Percentiles rank a stretch among this genome's conserved stretches.
phyloP scores from a whole-genome alignment of 1,140 invertebrate species.

The Trichonephila inaurata region DNA sequence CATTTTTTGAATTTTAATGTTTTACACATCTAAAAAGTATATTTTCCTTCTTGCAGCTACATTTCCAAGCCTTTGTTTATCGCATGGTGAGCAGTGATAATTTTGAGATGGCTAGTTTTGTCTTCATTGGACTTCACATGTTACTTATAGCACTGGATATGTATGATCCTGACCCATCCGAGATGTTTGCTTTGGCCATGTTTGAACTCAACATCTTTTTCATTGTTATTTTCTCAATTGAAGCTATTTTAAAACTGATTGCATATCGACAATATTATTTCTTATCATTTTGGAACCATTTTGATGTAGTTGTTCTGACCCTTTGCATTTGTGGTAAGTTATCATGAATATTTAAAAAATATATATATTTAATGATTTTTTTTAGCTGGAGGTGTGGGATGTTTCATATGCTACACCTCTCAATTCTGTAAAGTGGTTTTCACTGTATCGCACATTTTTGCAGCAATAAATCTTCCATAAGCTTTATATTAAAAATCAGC shows the following conservation, averaged over 20 bases:
- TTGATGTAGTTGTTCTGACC: slow-evolving; percentile 99
- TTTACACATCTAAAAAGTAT: slow-evolving; percentile 15
- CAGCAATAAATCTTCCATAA: no score
- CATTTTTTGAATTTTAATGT: not conserved
- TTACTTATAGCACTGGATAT: slow-evolving; percentile 98
- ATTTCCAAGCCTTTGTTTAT: slow-evolving; percentile 96
- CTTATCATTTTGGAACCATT: slow-evolving; percentile 99
- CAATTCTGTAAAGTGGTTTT: no score
- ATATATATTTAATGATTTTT: no score
- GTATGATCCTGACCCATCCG: slow-evolving; percentile 88
- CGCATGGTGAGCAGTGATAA: slow-evolving; percentile 98
- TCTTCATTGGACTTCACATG: slow-evolving; percentile 99
- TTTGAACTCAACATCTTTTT: slow-evolving; percentile 97
- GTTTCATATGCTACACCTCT: no score
- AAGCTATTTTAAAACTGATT: slow-evolving; percentile 98
- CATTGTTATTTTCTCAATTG: slow-evolving; percentile 98
- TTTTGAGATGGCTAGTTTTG: slow-evolving; percentile 99
- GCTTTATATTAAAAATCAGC: no score
- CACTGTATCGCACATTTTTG: no score
- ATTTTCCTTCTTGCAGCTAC: slow-evolving; percentile 88
- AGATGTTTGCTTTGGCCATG: slow-evolving; percentile 90
- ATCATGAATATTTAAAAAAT: not conserved
- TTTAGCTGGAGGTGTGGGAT: no score
- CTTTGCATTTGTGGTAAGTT: slow-evolving; percentile 96
- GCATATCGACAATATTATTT: slow-evolving; percentile 98